Evolutionary conservation across 1,140 invertebrate species (phyloP), one percentile per base, ranked within the genome.

Genomic region (Limonius californicus): DNA sequence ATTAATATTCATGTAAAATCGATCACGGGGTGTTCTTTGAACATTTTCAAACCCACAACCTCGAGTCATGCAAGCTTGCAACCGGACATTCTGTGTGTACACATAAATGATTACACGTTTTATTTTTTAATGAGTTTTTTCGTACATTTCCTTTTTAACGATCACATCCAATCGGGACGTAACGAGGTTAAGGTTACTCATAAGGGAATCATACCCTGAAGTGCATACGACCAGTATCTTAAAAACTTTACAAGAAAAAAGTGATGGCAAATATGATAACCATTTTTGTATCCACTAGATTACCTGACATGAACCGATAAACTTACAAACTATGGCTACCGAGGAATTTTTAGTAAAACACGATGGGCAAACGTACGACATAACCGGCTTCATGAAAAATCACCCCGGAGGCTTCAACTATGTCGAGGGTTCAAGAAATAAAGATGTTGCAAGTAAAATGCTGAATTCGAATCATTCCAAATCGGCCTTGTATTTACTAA

Each of bases 321-420:
- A 39, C 9, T 27, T 27, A 39, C n/a, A 14, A 39, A 39, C n/a
- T n/a, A 39, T 39, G 35, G 35, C 8, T 2, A 12, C 23, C n/a
- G 54, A 61, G 11, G 21, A 14, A 12, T 74, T 74, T 56, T 57
- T 65, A 0, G 78, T 86, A 0, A 81, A 78, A 57, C 81, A 85
- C 69, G 70, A 73, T 18, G 78, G 78, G 1, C 71, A 79, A 23
- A 71, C 66, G 39, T 86, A 85, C 71, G 79, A 87, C 57, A 77
- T 87, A 59, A 71, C 76, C 30, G 64, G 74, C 14, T 87, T 88
- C 59, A 65, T 87, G 12, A 78, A 76, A 18, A 80, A 85, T 64
- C 86, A 88, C 71, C 86, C 86, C 0, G 86, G 86, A 0, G 86
- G 86, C 1, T 73, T 77, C 16, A 84, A 83, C 60, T 82, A 81